Evolutionary conservation across 2,888 invertebrate species (phyloP).

Genomic region (Xylota sylvarum): DNA sequence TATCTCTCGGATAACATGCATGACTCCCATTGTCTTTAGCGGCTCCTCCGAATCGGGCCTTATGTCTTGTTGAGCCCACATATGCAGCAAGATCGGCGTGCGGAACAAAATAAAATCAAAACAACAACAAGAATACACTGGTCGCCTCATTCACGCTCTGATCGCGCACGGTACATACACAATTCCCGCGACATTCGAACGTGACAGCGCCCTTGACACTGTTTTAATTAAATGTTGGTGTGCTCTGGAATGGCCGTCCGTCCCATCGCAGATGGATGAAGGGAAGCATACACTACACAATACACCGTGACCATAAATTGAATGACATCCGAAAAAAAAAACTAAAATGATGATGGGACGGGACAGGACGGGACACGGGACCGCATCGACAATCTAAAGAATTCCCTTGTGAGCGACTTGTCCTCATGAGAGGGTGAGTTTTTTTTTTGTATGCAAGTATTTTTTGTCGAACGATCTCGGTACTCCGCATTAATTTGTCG

Average conservation of each 20-base stretch:
- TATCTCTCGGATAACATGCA: constrained; percentile 54
- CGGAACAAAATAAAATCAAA: constrained; percentile 25
- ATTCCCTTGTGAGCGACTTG: constrained; percentile 31
- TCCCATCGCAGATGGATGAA: constrained; percentile 11
- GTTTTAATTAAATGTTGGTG: constrained; percentile 66
- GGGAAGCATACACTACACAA: constrained; percentile 14
- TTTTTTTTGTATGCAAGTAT: constrained; percentile 9
- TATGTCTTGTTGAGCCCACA: constrained; percentile 38
- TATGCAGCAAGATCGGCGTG: constrained; percentile 32
- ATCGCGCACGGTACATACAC: constrained; percentile 36
- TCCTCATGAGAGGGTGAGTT: constrained; percentile 46
- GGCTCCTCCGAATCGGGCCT: neutral
- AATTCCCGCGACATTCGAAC: constrained; percentile 50
- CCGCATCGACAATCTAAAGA: constrained; percentile 18
- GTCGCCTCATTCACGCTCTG: constrained; percentile 62
- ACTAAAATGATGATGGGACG: constrained; percentile 6
- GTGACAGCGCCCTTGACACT: constrained; percentile 73
- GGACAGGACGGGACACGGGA: neutral
- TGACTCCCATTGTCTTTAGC: constrained; percentile 60
- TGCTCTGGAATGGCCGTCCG: constrained; percentile 3
- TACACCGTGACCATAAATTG: constrained; percentile 66
- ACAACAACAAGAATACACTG: constrained; percentile 24
- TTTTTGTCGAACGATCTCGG: constrained; percentile 21
- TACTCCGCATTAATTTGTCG: constrained; percentile 69
- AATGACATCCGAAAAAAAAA: constrained; percentile 57